Base-by-base conservation (phyloP, 2,797 vertebrate genomes). In the Trachurus trachurus region DNA sequence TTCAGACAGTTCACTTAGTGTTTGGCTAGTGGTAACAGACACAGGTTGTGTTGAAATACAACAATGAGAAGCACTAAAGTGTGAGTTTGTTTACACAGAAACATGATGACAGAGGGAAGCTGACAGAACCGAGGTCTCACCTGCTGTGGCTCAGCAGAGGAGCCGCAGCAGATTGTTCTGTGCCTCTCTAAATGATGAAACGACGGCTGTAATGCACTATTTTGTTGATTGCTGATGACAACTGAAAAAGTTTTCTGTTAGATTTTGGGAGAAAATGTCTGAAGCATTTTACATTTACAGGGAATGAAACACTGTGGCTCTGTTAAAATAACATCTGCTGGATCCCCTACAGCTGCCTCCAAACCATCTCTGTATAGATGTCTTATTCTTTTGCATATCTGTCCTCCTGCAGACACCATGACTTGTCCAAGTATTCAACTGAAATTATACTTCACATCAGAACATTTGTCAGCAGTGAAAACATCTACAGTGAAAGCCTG, bases 371-470 rank as follows among this genome's bases (percentile, higher is more conserved):
- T 40, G 12, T 53, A 10, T 5, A 34, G 37, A 66, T 53, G 13
- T 68, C 8, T 52, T 40, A 64, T 65, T 63, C 29, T 29, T 42
- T 7, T 54, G 13, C 6, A 22, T 9, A 17, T 7, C 50, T 61
- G 64, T 65, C 77, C 34, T 63, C 5, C 15, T 19, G 16, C 5
- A 22, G 53, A 64, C 39, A 52, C 17, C 29, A 42, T 47, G 31
- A 39, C 22, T 34, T 12, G 29, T 63, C n/a, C 21, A 57, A 21
- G 21, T 19, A 44, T 66, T 72, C 52, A 52, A 49, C 40, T 44
- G 50, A 45, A 72, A 40, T 47, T 71, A 34, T 60, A 29, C 56
- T 57, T 68, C 34, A 53, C 54, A 57, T 64, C 52, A 39, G 21
- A 65, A 37, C 9, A 61, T 56, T 50, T 70, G 29, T 44, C 19